These are phyloP conservation scores for Capitulum mitella DNA, from an alignment of 2,888 invertebrate species.

Conservation along the genomic window DNA sequence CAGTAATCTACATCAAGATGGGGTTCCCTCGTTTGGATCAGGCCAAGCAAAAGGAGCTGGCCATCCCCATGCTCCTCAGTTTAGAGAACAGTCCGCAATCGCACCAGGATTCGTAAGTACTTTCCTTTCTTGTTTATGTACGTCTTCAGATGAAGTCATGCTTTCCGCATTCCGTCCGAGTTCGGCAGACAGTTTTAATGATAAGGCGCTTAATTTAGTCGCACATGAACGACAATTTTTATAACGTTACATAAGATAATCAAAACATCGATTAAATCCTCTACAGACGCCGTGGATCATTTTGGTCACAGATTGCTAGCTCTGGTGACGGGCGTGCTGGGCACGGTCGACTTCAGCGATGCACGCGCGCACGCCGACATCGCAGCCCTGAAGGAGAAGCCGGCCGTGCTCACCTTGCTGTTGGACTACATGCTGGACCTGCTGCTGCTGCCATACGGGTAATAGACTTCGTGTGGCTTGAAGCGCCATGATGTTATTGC, in stretches of 20 bases:
- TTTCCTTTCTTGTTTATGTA: slow-evolving; percentile 22
- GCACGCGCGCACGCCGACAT: slow-evolving; percentile 61
- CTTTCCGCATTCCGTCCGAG: not conserved
- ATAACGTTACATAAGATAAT: no score
- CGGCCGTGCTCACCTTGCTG: slow-evolving; percentile 59
- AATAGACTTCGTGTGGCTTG: no score
- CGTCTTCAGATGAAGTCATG: no score
- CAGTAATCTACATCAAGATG: slow-evolving; percentile 86
- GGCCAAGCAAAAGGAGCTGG: slow-evolving; percentile 64
- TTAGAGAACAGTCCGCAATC: slow-evolving; percentile 69
- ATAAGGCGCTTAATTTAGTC: no score
- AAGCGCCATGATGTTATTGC: no score
- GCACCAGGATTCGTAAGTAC: slow-evolving; percentile 69
- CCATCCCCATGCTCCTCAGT: slow-evolving; percentile 58
- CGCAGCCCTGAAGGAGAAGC: slow-evolving; percentile 44
- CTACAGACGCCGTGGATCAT: no score
- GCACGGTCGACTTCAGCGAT: slow-evolving; percentile 56
- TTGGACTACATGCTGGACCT: slow-evolving; percentile 73
- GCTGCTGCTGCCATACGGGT: slow-evolving; percentile 78
- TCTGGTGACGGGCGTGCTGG: slow-evolving; percentile 66
- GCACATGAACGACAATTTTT: no score
- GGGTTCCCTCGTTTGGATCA: slow-evolving; percentile 74
- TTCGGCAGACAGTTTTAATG: no score
- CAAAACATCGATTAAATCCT: no score
- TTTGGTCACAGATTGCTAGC: slow-evolving; percentile 71